Conservation (phyloP, 2,797 vertebrate genomes). For the Prionace glauca region DNA sequence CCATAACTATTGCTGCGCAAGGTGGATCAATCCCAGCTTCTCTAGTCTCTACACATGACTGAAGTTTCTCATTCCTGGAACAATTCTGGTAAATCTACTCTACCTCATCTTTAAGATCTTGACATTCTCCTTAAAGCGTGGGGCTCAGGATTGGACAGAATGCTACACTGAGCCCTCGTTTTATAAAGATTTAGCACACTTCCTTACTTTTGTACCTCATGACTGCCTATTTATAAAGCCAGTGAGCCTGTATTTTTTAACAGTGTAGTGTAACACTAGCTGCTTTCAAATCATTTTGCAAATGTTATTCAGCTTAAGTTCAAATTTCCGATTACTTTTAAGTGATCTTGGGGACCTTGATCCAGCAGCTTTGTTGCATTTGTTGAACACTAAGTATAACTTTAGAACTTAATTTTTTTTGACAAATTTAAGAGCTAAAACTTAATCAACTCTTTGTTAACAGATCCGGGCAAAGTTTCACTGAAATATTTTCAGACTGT, state of each 20-base stretch:
- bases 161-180: not conserved
- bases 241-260: not conserved
- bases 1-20: not conserved
- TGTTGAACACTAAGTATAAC: not conserved
- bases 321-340: not conserved
- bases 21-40: not conserved
- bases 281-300: not conserved
- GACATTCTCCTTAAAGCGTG: not conserved
- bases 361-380: not conserved
- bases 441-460: constrained; percentile 20
- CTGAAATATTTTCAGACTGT: constrained; percentile 68
- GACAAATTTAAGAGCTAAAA: not conserved
- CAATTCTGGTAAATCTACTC: not conserved
- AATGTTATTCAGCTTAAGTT: not conserved
- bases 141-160: not conserved
- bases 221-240: not conserved
- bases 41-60: not conserved
- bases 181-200: not conserved
- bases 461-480: constrained; percentile 44
- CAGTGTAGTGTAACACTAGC: not conserved
- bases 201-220: not conserved
- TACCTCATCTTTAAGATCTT: not conserved
- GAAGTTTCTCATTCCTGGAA: not conserved
- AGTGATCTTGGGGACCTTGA: not conserved
- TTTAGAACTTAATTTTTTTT: not conserved